Evolutionary conservation across 2,888 invertebrate genomes (phyloP).

Genomic region (Xanthorhoe designata): DNA sequence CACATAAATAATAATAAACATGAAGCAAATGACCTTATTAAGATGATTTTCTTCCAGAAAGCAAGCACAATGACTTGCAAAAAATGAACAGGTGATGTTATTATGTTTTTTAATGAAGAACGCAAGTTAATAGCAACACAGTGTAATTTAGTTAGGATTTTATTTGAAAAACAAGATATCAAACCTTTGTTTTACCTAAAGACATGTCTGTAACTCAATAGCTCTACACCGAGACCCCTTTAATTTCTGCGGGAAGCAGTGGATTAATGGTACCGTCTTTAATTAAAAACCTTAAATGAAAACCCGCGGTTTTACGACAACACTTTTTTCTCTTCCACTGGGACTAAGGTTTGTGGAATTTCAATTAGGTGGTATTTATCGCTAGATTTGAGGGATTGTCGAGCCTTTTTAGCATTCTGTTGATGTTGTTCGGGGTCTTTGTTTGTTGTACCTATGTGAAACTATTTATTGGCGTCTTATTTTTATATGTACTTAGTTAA

Average conservation of each 20-base stretch:
- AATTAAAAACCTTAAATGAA: constrained; percentile 76
- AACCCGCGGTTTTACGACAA: constrained; percentile 64
- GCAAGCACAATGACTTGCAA: too few relatives aligned
- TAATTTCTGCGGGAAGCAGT: constrained; percentile 68
- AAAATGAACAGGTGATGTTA: too few relatives aligned
- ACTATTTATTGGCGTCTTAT: constrained; percentile 23
- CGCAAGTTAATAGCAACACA: too few relatives aligned
- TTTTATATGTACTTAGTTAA: too few relatives aligned
- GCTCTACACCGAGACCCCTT: constrained; percentile 54
- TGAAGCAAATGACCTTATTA: too few relatives aligned
- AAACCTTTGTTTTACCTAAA: neutral
- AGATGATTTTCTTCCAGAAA: too few relatives aligned
- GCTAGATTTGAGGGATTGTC: constrained; percentile 23
- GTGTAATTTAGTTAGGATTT: too few relatives aligned
- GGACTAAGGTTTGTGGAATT: constrained; percentile 29
- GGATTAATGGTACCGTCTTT: constrained; percentile 73
- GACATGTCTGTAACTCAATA: constrained; percentile 30
- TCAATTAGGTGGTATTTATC: constrained; percentile 33
- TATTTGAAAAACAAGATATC: too few relatives aligned
- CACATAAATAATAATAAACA: too few relatives aligned
- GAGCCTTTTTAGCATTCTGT: neutral
- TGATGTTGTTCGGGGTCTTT: neutral
- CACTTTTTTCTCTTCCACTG: constrained; percentile 49
- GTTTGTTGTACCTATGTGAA: neutral
- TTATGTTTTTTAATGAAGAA: too few relatives aligned